These are phyloP conservation scores for Chelidonichthys spinosus DNA, from an alignment of 2,797 vertebrate species.

Conservation along the genomic window DNA sequence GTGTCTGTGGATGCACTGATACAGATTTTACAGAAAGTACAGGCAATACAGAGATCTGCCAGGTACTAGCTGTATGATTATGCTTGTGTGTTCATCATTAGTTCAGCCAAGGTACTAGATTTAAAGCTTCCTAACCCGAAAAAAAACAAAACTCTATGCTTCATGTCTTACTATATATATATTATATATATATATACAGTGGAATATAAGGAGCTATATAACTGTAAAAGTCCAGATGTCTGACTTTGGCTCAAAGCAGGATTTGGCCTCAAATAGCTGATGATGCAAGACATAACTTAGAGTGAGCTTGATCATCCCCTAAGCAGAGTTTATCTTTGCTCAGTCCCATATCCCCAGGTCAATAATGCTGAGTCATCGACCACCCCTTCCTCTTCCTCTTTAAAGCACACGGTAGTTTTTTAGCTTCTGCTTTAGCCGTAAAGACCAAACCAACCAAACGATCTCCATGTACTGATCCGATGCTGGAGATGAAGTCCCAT, in stretches of 20 bases:
- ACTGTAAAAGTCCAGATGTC: constrained; percentile 45
- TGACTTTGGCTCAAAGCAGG: constrained; percentile 68
- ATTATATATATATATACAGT: not conserved
- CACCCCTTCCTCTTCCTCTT: constrained; percentile 56
- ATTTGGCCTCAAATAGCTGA: constrained; percentile 69
- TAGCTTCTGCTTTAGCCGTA: constrained; percentile 53
- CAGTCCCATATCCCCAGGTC: constrained; percentile 65
- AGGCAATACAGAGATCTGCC: not conserved
- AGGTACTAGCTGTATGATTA: not conserved
- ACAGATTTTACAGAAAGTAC: not conserved
- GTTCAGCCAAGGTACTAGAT: not conserved
- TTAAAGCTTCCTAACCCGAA: not conserved
- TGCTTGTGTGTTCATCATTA: not conserved
- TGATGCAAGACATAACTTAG: constrained; percentile 66
- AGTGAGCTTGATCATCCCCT: constrained; percentile 73
- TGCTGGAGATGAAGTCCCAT: constrained; percentile 32
- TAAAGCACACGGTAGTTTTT: constrained; percentile 64
- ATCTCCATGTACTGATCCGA: constrained; percentile 51
- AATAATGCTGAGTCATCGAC: constrained; percentile 76
- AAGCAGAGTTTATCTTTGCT: constrained; percentile 72
- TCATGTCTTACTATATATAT: not conserved
- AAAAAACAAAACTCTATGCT: not conserved
- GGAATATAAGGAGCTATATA: constrained; percentile 15
- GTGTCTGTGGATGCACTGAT: not conserved
- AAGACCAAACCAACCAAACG: constrained; percentile 50